Base-by-base conservation (phyloP, 2,888 invertebrate genomes). In the Drosophila setosimentum region DNA sequence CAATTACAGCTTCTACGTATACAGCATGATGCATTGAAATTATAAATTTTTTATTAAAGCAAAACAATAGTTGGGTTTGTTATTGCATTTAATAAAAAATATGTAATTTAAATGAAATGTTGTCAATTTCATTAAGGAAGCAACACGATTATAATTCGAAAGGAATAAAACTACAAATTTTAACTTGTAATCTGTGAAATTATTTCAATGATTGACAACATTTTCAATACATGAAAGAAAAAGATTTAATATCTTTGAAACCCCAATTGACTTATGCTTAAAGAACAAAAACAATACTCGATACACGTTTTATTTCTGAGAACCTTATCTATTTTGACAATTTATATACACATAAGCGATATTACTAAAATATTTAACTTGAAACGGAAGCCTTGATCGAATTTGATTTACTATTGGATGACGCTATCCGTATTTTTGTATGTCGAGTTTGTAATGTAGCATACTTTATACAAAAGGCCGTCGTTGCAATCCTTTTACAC, bases 1-100 rank as follows among this genome's bases (percentile, higher is more conserved):
- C 49, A 33, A 11, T 50, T 45, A 16, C 32, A 65, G 48, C 18
- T 10, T 35, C 42, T 48, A n/a, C 45, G 32, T 37, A 21, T 18
- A 33, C 33, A 42, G 50, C 45, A 48, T 37, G 33, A 57, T 68
- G 57, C 70, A 82, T 76, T 86, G 1, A 79, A 84, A 88, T 88
- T 88, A 90, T 71, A 88, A 69, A 90, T 88, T 86, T 62, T 53
- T 64, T 35, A 68, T 73, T 72, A 73, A 85, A 82, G n/a, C 6
- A 42, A 13, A 21, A 5, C n/a, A 37, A 7, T 48, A 27, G 13
- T 16, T 7, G 30, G 1, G 5, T 21, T 16, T 18, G 42, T 40
- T n/a, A 30, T 45, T 62, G 58, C 62, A 71, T 84, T 67, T 59
- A 72, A 88, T 71, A 29, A 51, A 69, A 71, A 88, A 90, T 80